Base-by-base conservation (phyloP, 2,888 invertebrate species). In the Macaria notata region DNA sequence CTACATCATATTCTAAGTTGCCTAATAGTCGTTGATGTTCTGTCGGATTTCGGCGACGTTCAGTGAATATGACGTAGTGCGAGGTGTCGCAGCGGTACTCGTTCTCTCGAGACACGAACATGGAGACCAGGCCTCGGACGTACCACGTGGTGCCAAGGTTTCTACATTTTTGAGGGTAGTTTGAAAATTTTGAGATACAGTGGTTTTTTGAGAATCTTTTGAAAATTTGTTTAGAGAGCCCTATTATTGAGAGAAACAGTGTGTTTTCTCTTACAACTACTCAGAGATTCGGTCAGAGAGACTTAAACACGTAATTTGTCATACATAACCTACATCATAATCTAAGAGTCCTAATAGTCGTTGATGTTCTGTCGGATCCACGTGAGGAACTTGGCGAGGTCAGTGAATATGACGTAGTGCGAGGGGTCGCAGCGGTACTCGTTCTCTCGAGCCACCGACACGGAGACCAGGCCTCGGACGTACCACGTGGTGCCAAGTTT, bases 351-450 rank as follows among this genome's bases (percentile, higher is more conserved):
- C 63, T 66, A 78, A 64, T 66, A 75, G 56, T 79, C 78, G 46
- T 61, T 70, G 9, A 81, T 66, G 9, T 76, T 73, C 47, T 81
- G 74, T 59, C 81, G 75, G 38, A 93, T 88, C 93, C 93, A 94
- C 6, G 90, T 84, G 58, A 92, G 70, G 79, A 93, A 89, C 72
- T 93, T 93, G 4, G 93, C 93, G 31, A 92, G 77, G 63, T 94
- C 94, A 0, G 94, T 94, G 68, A 94, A 94, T 4, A 94, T 92
- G 19, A 93, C 92, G 74, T 93, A 94, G 66, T 94, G 93, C 0
- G 86, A 83, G 0, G 93, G 91, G 64, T 94, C 93, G 64, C 94
- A 94, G 5, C 92, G 78, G 66, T 89, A 87, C 63, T 92, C 92
- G 70, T 92, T 92, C 68, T 93, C 92, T 33, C 92, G 72, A 0